Conservation (phyloP, 1,140 invertebrate genomes). For the Brachionus calyciflorus region DNA sequence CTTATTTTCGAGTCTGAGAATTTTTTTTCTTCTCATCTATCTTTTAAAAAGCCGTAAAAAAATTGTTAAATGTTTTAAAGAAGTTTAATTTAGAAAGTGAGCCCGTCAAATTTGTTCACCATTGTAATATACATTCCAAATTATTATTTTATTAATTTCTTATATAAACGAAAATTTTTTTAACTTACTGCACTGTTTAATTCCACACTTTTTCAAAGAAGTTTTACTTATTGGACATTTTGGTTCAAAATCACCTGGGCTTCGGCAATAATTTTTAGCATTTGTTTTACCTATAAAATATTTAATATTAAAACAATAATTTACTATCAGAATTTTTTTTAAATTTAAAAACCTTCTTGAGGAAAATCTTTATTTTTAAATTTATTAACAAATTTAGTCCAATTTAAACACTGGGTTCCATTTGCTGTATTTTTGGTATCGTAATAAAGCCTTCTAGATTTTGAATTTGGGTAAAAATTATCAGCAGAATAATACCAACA, state of each 20-base stretch:
- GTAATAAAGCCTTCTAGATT: neutral
- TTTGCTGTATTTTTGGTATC: neutral
- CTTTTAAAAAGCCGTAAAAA: too few species aligned
- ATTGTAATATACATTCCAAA: too few species aligned
- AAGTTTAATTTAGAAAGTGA: too few species aligned
- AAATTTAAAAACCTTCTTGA: conserved; percentile 4
- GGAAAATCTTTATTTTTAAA: conserved; percentile 8
- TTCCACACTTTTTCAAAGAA: neutral
- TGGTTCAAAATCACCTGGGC: conserved; percentile 12
- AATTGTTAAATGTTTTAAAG: too few species aligned
- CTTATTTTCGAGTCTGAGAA: too few species aligned
- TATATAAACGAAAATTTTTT: neutral
- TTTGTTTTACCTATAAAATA: neutral
- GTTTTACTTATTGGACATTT: neutral
- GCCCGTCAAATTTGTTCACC: too few species aligned
- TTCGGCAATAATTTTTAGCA: conserved; percentile 23
- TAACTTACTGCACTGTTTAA: neutral
- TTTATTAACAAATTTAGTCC: neutral
- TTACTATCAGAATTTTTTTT: too few species aligned
- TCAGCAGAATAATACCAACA: conserved; percentile 7
- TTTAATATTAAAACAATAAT: too few species aligned
- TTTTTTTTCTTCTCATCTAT: too few species aligned
- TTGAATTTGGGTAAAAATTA: neutral
- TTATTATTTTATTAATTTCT: neutral
- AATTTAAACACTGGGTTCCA: neutral